A percentile compares a stretch with the other conserved stretches of the same genome.
phyloP scores from a whole-genome alignment of 2,888 invertebrate genomes.

The Exephanes ischioxanthus region DNA sequence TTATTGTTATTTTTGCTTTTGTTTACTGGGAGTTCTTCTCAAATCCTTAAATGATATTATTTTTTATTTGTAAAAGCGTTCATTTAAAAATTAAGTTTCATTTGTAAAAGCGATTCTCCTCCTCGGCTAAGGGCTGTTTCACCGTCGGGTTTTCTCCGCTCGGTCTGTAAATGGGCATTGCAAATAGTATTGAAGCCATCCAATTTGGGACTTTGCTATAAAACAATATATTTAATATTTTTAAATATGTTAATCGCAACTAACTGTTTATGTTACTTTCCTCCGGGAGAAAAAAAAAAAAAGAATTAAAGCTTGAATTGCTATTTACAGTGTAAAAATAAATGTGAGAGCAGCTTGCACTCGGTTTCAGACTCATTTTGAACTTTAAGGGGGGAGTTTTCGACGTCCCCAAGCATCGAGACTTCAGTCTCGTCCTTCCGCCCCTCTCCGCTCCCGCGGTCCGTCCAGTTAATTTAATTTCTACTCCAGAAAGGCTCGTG shows the following conservation, averaged over 20 bases:
- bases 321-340: background rate
- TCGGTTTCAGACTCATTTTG: background rate
- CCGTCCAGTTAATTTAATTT: constrained; percentile 27
- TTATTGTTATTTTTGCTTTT: too few species aligned
- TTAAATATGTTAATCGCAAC: background rate
- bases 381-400: background rate
- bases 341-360: background rate
- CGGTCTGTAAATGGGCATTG: too few species aligned
- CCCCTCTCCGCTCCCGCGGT: background rate
- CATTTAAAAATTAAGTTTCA: too few species aligned
- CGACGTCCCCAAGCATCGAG: background rate
- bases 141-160: too few species aligned
- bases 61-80: too few species aligned
- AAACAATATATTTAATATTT: background rate
- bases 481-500: constrained; percentile 21
- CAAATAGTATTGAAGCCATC: background rate
- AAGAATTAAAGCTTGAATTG: background rate
- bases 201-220: too few species aligned
- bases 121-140: too few species aligned
- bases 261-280: background rate
- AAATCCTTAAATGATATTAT: too few species aligned
- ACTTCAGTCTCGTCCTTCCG: background rate
- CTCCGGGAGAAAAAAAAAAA: background rate
- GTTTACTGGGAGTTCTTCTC: too few species aligned
- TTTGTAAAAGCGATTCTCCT: too few species aligned